Conservation (phyloP, 2,113 vertebrate species). For the Chamaetylas fuelleborni region DNA sequence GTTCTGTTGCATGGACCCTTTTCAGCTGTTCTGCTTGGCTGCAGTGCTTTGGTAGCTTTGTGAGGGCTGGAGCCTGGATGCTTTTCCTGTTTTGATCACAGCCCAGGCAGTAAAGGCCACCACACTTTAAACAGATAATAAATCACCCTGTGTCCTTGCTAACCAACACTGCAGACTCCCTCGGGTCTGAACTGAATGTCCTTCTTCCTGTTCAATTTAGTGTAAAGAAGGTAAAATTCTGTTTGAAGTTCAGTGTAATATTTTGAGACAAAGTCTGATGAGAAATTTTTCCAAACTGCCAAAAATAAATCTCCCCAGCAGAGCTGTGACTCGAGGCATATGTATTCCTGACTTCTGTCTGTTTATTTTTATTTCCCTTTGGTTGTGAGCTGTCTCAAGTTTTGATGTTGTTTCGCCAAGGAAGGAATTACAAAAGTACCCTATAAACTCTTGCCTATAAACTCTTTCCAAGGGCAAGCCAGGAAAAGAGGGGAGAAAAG, state of each 20-base stretch:
- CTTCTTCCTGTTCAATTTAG: conserved; percentile 36
- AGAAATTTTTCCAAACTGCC: conserved; percentile 58
- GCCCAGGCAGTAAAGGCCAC: conserved; percentile 30
- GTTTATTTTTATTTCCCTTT: conserved; percentile 28
- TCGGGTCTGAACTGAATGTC: background rate
- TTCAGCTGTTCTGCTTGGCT: background rate
- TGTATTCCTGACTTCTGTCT: background rate
- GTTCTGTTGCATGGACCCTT: background rate
- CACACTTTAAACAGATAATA: conserved; percentile 20
- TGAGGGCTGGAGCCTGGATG: background rate
- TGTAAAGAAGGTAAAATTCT: conserved; percentile 16
- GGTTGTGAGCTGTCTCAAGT: background rate
- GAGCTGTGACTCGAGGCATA: background rate
- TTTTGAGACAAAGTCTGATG: conserved; percentile 30
- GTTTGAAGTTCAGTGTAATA: background rate
- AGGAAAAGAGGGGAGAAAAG: background rate
- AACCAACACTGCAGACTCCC: background rate
- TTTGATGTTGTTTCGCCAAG: background rate
- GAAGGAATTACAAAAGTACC: background rate
- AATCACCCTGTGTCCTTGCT: conserved; percentile 21
- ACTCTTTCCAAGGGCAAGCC: background rate
- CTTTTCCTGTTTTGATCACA: conserved; percentile 17
- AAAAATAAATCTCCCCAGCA: conserved; percentile 52
- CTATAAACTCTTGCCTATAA: background rate
- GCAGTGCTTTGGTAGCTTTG: background rate